Evolutionary conservation across 2,113 vertebrate genomes (phyloP).

Genomic region (Albula glossodonta): DNA sequence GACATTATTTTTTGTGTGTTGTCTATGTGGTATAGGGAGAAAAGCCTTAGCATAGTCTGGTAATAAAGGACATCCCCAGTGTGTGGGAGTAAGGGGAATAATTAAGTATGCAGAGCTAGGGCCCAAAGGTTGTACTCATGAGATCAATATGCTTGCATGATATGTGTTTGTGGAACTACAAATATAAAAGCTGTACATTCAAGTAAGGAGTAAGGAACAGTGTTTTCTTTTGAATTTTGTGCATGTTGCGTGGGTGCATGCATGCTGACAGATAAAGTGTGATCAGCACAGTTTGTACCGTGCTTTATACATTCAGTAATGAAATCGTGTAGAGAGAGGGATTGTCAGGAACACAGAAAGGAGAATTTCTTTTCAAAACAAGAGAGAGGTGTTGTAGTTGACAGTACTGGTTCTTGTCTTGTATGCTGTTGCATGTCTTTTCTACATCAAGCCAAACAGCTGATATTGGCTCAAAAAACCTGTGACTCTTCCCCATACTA

Average conservation of each 20-base stretch:
- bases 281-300: too few species aligned
- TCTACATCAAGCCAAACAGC: background rate
- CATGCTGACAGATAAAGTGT: too few species aligned
- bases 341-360: background rate
- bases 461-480: background rate
- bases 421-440: background rate
- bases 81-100: too few species aligned
- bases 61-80: background rate
- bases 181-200: background rate
- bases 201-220: background rate
- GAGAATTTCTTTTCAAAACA: background rate
- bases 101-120: too few species aligned
- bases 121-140: too few species aligned
- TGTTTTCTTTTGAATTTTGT: background rate
- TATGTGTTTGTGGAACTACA: background rate
- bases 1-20: background rate
- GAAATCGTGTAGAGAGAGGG: background rate
- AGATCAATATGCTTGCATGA: too few species aligned
- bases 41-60: background rate
- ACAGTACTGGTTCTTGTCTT: background rate
- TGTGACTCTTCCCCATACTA: background rate
- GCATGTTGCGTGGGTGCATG: too few species aligned
- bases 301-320: background rate
- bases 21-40: background rate
- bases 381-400: background rate